Evolutionary conservation across 2,888 invertebrate species (phyloP).

Genomic region (Euplagia quadripunctaria): DNA sequence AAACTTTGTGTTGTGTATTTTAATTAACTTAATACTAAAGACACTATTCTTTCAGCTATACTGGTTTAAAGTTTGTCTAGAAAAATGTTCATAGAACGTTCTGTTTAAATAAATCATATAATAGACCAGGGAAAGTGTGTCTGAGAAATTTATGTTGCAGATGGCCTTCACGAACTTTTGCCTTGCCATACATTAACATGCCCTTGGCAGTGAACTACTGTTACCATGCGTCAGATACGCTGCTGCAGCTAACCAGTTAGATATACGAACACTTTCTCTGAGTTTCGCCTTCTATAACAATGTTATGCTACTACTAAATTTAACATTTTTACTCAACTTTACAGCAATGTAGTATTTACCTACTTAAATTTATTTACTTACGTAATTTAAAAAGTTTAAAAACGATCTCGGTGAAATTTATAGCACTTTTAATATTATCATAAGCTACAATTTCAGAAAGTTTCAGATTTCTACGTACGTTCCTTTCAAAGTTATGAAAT

Average conservation of each 20-base stretch:
- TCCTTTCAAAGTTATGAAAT: too few species aligned
- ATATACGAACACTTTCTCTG: slow-evolving; percentile 54
- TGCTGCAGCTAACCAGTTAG: slow-evolving; percentile 37
- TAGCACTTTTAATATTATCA: too few species aligned
- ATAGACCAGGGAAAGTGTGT: slow-evolving; percentile 34
- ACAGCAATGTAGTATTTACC: too few species aligned
- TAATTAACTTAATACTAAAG: too few species aligned
- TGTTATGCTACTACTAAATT: neutral
- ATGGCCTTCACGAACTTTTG: slow-evolving; percentile 24
- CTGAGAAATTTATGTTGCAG: slow-evolving; percentile 12
- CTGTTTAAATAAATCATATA: slow-evolving; percentile 24
- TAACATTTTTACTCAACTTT: too few species aligned
- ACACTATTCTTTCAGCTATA: too few species aligned
- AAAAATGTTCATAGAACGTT: neutral
- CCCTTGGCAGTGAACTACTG: slow-evolving; percentile 54
- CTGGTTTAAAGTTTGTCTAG: neutral
- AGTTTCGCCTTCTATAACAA: slow-evolving; percentile 55
- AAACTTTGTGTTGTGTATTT: too few species aligned
- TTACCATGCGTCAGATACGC: slow-evolving; percentile 21
- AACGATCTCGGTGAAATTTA: too few species aligned
- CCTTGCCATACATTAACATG: slow-evolving; percentile 19
- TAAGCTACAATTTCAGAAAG: too few species aligned
- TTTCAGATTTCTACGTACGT: too few species aligned
- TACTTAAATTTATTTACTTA: too few species aligned
- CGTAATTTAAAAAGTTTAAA: too few species aligned